Base-by-base conservation (phyloP, 2,113 vertebrate genomes). In the Phodopus roborovskii region DNA sequence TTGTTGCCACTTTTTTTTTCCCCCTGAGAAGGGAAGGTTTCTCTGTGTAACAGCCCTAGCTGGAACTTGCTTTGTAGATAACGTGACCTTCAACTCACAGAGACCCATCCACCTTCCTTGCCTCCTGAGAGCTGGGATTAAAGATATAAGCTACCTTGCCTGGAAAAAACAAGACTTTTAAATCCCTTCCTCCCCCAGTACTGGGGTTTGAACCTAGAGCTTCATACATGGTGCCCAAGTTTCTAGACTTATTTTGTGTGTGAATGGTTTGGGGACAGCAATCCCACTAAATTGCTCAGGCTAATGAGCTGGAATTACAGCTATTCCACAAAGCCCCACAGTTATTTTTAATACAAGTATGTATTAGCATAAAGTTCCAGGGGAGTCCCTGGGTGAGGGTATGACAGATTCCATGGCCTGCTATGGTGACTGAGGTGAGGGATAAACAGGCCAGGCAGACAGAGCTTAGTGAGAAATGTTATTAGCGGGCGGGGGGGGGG, bases 281-380 rank as follows among this genome's bases (percentile, higher is more conserved):
- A n/a, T n/a, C n/a, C n/a, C n/a, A n/a, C n/a, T n/a, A n/a, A n/a
- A n/a, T n/a, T 60, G 13, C 36, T 58, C n/a, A 24, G 20, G 88
- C 33, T 78, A 28, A 48, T 75, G 30, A 77, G 20, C 45, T 66
- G 42, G 33, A 13, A 79, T 28, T 39, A 39, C 33, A 78, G 58
- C 58, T 12, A 15, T 11, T 62, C 30, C 58, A 89, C 84, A 88
- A 88, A 56, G 68, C 68, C 48, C 48, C 66, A n/a, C 17, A 68
- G 62, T 10, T 56, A 56, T 48, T 92, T 88, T 92, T 85, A 82
- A 92, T 66, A 53, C 66, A 88, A 91, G n/a, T n/a, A n/a, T n/a
- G n/a, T n/a, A n/a, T n/a, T n/a, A n/a, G n/a, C n/a, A n/a, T n/a
- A n/a, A n/a, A n/a, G n/a, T n/a, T n/a, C n/a, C n/a, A n/a, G n/a